phyloP scores from a whole-genome alignment of 2,113 vertebrate genomes.

The Pelmatolapia mariae region DNA sequence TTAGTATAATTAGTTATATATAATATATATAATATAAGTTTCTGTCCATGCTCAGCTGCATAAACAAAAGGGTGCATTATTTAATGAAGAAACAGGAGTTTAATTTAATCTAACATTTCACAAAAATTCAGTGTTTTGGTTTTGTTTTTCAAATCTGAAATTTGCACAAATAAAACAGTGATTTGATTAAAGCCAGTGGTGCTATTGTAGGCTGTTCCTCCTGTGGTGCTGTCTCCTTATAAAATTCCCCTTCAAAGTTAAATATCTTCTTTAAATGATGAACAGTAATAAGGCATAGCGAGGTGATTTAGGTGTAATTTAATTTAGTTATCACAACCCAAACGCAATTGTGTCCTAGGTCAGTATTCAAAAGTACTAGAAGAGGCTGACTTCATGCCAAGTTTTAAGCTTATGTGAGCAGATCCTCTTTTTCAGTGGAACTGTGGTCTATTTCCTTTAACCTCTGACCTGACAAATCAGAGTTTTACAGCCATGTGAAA shows the following conservation, averaged over 20 bases:
- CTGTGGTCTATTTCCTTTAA: neutral
- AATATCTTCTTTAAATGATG: neutral
- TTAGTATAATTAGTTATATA: neutral
- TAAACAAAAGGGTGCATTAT: neutral
- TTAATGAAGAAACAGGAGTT: neutral
- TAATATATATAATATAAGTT: too few species aligned
- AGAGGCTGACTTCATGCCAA: neutral
- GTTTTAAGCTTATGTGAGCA: neutral
- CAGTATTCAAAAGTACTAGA: neutral
- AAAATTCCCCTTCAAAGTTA: neutral
- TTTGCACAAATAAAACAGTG: neutral
- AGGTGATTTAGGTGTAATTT: neutral
- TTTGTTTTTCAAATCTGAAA: neutral
- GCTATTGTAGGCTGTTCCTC: neutral
- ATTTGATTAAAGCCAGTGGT: neutral
- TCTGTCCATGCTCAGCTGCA: neutral
- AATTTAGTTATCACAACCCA: neutral
- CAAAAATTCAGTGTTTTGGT: neutral
- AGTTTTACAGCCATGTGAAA: neutral
- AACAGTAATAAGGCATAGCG: neutral
- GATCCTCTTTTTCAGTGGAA: neutral
- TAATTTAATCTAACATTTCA: neutral
- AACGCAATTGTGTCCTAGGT: neutral
- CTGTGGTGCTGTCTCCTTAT: neutral
- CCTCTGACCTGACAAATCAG: neutral